A percentile compares a stretch with the other conserved stretches of the same genome.
Evolutionary conservation across 2,113 vertebrate species (phyloP).

Genomic region (Trichechus manatus): DNA sequence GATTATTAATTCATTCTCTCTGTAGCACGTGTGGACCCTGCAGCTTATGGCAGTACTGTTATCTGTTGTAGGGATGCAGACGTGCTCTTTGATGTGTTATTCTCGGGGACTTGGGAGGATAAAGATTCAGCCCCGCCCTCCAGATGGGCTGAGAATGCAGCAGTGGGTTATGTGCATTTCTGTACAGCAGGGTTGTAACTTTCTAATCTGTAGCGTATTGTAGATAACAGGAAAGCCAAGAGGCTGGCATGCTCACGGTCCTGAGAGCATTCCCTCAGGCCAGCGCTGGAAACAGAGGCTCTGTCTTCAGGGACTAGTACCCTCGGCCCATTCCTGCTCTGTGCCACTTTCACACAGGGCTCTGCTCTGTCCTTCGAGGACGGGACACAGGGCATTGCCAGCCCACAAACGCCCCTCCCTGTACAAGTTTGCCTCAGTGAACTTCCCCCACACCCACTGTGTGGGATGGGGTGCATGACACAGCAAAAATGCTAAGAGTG

Average conservation of each 20-base stretch:
- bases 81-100: constrained; percentile 91
- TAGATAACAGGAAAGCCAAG: neutral
- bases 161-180: constrained; percentile 68
- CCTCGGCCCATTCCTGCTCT: neutral
- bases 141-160: constrained; percentile 12
- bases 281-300: neutral
- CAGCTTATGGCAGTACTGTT: constrained; percentile 89
- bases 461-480: neutral
- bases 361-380: neutral
- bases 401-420: accelerated
- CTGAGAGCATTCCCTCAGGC: neutral
- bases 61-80: constrained; percentile 90
- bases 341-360: neutral
- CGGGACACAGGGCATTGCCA: accelerated
- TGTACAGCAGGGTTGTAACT: constrained; percentile 74
- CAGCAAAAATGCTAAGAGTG: neutral
- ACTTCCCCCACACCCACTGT: accelerated
- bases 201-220: neutral
- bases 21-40: constrained; percentile 88
- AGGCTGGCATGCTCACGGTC: neutral
- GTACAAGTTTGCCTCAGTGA: neutral
- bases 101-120: constrained; percentile 88
- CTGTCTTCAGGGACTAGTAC: neutral
- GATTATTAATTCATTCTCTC: constrained; percentile 89
- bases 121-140: constrained; percentile 76